Base-by-base conservation (phyloP, 2,888 invertebrate species). In the Lasioglossum leucozonium region DNA sequence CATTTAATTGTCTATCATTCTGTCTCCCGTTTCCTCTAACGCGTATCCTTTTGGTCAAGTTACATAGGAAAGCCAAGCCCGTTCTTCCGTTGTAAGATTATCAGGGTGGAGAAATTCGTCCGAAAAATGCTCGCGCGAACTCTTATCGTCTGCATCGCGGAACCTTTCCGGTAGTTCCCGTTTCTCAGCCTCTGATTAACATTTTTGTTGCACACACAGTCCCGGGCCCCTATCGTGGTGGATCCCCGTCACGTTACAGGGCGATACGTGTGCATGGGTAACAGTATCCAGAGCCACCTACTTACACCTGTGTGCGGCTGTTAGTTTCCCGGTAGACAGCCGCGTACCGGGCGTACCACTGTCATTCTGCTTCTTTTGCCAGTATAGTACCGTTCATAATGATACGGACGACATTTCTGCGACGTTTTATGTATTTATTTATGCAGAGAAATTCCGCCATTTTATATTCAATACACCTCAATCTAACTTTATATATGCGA, bases 231-330 rank as follows among this genome's bases (percentile, higher is more conserved):
- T 30, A 18, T 34, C 47, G 16, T 18, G 34, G n/a, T 73, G 69
- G 51, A 51, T 72, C 69, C 76, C 74, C 47, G 42, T 82, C n/a
- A 65, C 65, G 75, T 79, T 82, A 72, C 72, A 69, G 18, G n/a
- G 16, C 42, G 37, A 1, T 22, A 26, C 62, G 74, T 55, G 40
- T 72, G 76, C 67, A 78, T 67, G 77, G 18, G 88, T 89, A 89
- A 88, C 88, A 88, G 89, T 89, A 89, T 84, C 86, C 80, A 62
- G 74, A 77, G 82, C 79, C 84, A 87, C 82, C 79, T 88, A 86
- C 81, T 79, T 82, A 75, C 81, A 83, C 85, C 87, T 81, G 85
- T 44, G 65, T 37, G 65, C 11, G 72, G n/a, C 69, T 47, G 42
- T 51, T 62, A 72, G 40, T 74, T 34, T 34, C 30, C n/a, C 10